These are phyloP conservation scores for Falco concolor DNA, from an alignment of 2,797 vertebrate species.

Conservation along the genomic window DNA sequence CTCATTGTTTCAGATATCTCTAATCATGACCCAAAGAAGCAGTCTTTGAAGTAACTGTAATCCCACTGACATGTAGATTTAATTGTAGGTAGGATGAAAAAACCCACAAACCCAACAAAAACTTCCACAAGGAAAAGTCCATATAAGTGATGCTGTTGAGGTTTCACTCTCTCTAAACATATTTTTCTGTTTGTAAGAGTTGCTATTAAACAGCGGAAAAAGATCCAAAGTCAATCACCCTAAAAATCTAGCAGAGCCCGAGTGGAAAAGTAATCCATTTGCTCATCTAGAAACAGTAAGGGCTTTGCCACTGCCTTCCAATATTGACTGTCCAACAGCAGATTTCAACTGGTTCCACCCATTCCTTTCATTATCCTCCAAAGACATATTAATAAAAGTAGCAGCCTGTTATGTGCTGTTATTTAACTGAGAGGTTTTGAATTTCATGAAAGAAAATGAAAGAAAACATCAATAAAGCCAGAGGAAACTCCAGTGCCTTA, in stretches of 20 bases:
- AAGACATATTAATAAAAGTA: slow-evolving; percentile 8
- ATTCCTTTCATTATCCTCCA: neutral
- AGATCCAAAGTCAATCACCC: neutral
- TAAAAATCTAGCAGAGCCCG: neutral
- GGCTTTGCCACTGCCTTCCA: neutral
- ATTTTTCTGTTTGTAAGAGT: neutral
- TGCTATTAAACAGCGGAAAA: neutral
- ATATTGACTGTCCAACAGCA: neutral
- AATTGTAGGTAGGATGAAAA: neutral
- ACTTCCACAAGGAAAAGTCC: neutral
- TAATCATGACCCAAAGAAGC: neutral
- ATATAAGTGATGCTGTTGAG: neutral
- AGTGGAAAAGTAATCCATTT: slow-evolving; percentile 1
- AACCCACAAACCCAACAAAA: neutral
- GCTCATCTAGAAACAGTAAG: neutral
- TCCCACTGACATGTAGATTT: neutral
- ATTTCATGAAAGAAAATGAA: slow-evolving; percentile 44
- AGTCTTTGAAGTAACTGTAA: neutral
- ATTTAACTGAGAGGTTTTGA: neutral
- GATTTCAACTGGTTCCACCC: slow-evolving; percentile 18
- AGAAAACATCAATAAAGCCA: slow-evolving; percentile 12
- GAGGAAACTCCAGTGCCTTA: slow-evolving; percentile 15
- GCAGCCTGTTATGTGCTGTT: neutral
- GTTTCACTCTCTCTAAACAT: neutral
- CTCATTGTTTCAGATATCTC: neutral